phyloP scores from a whole-genome alignment of 2,797 vertebrate genomes.

The Crocodylus rhombifer region DNA sequence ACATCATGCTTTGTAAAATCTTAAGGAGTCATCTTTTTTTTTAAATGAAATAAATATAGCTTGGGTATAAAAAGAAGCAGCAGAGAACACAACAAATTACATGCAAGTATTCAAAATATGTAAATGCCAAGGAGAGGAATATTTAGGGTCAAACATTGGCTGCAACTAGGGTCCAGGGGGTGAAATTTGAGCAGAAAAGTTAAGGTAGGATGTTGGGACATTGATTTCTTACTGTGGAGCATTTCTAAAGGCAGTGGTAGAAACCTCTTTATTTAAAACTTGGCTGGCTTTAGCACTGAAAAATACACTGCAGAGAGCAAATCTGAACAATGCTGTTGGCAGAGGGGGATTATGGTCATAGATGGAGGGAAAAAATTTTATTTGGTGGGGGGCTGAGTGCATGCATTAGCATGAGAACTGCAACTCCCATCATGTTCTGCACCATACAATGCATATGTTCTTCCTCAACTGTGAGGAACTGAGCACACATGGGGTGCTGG shows the following conservation, averaged over 20 bases:
- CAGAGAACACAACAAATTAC: background rate
- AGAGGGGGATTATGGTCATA: too few species aligned
- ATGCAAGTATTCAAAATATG: background rate
- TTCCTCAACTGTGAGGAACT: too few species aligned
- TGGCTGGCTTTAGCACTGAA: background rate
- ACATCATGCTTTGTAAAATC: background rate
- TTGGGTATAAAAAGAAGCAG: background rate
- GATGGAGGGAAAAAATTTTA: too few species aligned
- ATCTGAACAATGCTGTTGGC: background rate
- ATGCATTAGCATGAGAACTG: too few species aligned
- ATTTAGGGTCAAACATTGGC: background rate
- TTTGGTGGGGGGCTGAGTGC: too few species aligned
- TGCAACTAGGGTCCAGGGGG: background rate
- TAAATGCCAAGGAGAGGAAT: background rate
- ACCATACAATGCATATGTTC: too few species aligned
- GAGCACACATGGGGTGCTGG: too few species aligned
- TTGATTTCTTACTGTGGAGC: rapidly evolving
- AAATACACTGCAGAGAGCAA: background rate
- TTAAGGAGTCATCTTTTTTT: background rate
- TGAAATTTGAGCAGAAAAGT: background rate
- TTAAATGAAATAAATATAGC: background rate
- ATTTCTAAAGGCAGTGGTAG: background rate
- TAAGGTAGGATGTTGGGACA: background rate
- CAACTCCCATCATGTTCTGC: too few species aligned
- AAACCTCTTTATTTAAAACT: background rate